These are phyloP conservation scores for Antechinus flavipes DNA, from an alignment of 2,113 vertebrate species.

Conservation along the genomic window DNA sequence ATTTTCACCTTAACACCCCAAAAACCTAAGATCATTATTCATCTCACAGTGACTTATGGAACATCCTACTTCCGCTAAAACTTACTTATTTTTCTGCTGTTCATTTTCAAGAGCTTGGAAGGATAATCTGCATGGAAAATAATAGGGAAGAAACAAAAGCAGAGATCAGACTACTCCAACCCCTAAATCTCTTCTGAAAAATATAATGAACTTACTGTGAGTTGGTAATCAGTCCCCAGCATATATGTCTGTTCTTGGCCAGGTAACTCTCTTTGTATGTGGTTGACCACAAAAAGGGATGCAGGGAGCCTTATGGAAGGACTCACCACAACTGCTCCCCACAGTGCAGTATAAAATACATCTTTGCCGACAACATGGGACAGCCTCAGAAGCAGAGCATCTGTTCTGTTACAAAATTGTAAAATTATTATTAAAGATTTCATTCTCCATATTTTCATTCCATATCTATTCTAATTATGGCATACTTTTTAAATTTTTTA, in stretches of 20 bases:
- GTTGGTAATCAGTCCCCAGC: slow-evolving; percentile 90
- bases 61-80: rapidly evolving
- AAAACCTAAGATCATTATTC: not conserved
- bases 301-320: slow-evolving; percentile 92
- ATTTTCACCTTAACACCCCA: rapidly evolving
- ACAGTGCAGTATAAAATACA: slow-evolving; percentile 92
- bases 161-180: rapidly evolving
- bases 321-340: slow-evolving; percentile 92
- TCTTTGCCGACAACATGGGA: slow-evolving; percentile 93
- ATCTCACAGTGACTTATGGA: rapidly evolving
- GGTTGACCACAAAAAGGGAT: slow-evolving; percentile 93
- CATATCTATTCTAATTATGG: not conserved
- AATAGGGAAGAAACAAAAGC: not conserved
- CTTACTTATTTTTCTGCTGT: not conserved
- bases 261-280: slow-evolving; percentile 88
- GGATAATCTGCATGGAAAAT: not conserved
- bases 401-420: slow-evolving; percentile 86
- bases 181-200: rapidly evolving
- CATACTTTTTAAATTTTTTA: not conserved
- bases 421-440: not conserved
- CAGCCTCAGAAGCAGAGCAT: slow-evolving; percentile 91
- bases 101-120: not conserved
- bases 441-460: rapidly evolving
- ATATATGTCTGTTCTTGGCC: slow-evolving; percentile 90
- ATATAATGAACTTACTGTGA: slow-evolving; percentile 88